Evolutionary conservation across 1,140 invertebrate species (phyloP).

Genomic region (Probaryconus sp.): DNA sequence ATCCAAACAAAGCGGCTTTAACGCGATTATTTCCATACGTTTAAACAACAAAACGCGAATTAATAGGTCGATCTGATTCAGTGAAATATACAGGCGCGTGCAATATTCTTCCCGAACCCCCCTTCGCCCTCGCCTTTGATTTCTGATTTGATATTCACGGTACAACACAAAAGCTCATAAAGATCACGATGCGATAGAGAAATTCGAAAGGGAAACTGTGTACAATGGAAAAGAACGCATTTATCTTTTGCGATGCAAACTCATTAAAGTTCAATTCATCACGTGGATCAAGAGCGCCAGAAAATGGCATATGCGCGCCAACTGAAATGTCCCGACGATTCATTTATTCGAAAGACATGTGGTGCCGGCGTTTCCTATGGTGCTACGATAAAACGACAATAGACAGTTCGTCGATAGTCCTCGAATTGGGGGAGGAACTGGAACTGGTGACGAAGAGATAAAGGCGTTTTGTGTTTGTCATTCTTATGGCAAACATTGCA

Average conservation of each 20-base stretch:
- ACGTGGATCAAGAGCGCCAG: constrained; percentile 25
- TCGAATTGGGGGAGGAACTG: background rate
- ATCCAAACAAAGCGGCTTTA: too few species aligned
- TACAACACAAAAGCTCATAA: constrained; percentile 24
- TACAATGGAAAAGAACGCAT: constrained; percentile 24
- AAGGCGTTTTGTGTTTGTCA: too few species aligned
- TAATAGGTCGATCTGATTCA: background rate
- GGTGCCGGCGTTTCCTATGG: constrained; percentile 15
- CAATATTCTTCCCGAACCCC: background rate
- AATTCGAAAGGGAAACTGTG: constrained; percentile 23
- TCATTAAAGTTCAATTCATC: constrained; percentile 38
- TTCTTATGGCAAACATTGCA: too few species aligned
- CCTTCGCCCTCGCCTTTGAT: background rate
- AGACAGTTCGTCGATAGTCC: constrained; percentile 18
- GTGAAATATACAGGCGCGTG: background rate
- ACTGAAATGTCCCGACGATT: constrained; percentile 27
- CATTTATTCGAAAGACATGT: constrained; percentile 38
- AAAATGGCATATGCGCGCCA: constrained; percentile 26
- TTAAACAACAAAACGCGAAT: constrained; percentile 6
- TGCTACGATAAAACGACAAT: constrained; percentile 21
- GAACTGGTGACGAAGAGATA: too few species aligned
- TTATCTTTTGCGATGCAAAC: constrained; percentile 23
- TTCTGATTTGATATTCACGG: constrained; percentile 13
- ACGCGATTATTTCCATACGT: background rate
- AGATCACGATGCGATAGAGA: constrained; percentile 22